phyloP scores from a whole-genome alignment of 2,888 invertebrate species.

The Amiota mariae region DNA sequence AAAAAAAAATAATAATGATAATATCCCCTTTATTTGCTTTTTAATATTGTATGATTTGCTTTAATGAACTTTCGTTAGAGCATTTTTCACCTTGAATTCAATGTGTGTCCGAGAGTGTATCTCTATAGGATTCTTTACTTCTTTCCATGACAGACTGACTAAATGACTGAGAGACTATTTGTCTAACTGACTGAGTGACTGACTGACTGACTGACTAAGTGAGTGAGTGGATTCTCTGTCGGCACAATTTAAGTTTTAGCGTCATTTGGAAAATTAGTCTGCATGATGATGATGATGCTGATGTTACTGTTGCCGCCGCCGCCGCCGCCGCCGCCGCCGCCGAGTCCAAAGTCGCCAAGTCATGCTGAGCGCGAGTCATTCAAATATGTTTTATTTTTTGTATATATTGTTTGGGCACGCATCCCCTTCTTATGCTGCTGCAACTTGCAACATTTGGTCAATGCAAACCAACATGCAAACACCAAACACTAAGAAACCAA shows the following conservation, averaged over 20 bases:
- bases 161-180: background rate
- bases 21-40: slow-evolving; percentile 45
- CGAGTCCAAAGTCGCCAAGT: background rate
- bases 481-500: background rate
- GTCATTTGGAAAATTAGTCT: slow-evolving; percentile 64
- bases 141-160: too few relatives aligned
- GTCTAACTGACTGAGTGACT: too few relatives aligned
- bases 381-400: too few relatives aligned
- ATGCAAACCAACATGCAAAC: background rate
- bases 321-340: background rate
- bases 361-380: background rate
- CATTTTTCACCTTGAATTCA: too few relatives aligned
- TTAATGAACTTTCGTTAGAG: slow-evolving; percentile 53
- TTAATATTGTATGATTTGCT: slow-evolving; percentile 55
- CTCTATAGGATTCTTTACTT: too few relatives aligned
- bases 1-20: too few relatives aligned
- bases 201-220: too few relatives aligned
- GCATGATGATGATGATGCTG: slow-evolving; percentile 61
- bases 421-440: too few relatives aligned
- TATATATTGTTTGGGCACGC: too few relatives aligned
- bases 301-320: background rate
- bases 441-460: too few relatives aligned
- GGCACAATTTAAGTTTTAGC: slow-evolving; percentile 57
- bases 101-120: too few relatives aligned
- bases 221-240: slow-evolving; percentile 13